Evolutionary conservation across 2,113 vertebrate species (phyloP), one percentile per base, ranked within the genome.

Genomic region (Petroica traversi): DNA sequence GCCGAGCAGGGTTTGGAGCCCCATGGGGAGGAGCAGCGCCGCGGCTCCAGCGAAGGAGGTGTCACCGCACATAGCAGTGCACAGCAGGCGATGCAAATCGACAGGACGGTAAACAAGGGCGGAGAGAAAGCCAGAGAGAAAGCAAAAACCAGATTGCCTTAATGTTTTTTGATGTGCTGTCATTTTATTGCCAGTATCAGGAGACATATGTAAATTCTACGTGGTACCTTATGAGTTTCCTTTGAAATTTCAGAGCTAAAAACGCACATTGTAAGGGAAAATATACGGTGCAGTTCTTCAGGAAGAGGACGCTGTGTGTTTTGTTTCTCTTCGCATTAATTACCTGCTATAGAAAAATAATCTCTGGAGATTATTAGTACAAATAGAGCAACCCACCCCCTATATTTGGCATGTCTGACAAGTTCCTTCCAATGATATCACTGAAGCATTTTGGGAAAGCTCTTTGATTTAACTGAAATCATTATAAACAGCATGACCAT

Each of bases 151-250:
- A 77, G 68, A 92, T 77, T 91, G 90, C 75, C 85, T 28, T 95
- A 93, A 97, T 95, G 79, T 62, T 78, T 92, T 95, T 22, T 88
- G 95, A 91, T 95, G 66, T 71, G 79, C 76, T 89, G 92, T 94
- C 85, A 63, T 73, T 94, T 97, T 93, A 87, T 95, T 97, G 88
- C 80, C 66, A 80, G 69, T 74, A 94, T 88, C 54, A 66, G 86
- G 77, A 97, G 88, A 68, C 59, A 93, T 92, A 93, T 68, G 92
- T 90, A 96, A 94, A 95, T 90, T 92, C 72, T 91, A 43, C 78
- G 8, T 19, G 73, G 79, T 95, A 95, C 79, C 80, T 92, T 75
- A 77, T 31, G 78, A 92, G 82, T 49, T 64, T 64, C 67, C 82
- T 86, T 92, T 92, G 87, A 75, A 66, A 87, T 83, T 94, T 58